These are phyloP conservation scores for Syngnathus rostellatus DNA, from an alignment of 2,797 vertebrate genomes.

Conservation along the genomic window DNA sequence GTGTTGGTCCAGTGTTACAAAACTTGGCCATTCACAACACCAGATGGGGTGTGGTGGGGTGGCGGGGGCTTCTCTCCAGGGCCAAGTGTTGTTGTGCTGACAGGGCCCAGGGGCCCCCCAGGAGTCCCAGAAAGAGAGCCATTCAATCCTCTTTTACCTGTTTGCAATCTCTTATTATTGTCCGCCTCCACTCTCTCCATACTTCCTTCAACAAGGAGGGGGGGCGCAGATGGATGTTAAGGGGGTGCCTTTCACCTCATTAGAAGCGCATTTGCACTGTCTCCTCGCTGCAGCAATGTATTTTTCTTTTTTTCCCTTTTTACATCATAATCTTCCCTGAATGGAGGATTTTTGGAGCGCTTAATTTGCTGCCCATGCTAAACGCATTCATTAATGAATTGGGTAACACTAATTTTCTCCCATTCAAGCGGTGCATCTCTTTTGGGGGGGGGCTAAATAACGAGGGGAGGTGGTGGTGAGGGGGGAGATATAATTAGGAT, in stretches of 20 bases:
- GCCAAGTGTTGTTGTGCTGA: conserved; percentile 82
- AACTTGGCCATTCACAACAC: conserved; percentile 70
- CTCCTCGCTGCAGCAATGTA: conserved; percentile 95
- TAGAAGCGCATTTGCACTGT: conserved; percentile 87
- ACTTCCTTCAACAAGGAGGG: conserved; percentile 78
- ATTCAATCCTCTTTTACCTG: conserved; percentile 87
- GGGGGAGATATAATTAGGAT: conserved; percentile 98
- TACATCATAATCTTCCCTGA: conserved; percentile 65
- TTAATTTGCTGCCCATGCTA: conserved; percentile 92
- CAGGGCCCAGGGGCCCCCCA: conserved; percentile 78
- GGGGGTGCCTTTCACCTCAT: conserved; percentile 86
- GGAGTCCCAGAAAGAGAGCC: conserved; percentile 81
- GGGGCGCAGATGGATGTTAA: conserved; percentile 67
- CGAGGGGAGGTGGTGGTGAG: conserved; percentile 82
- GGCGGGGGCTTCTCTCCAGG: conserved; percentile 66
- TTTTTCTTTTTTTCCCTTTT: conserved; percentile 51
- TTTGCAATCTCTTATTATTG: conserved; percentile 88
- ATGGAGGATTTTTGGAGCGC: conserved; percentile 86
- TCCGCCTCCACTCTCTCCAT: conserved; percentile 61
- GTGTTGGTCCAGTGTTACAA: conserved; percentile 54
- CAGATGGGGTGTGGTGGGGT: conserved; percentile 48
- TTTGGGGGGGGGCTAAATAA: conserved; percentile 93
- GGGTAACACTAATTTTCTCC: conserved; percentile 94
- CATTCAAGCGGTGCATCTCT: conserved; percentile 75
- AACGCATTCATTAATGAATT: conserved; percentile 92